phyloP scores from a whole-genome alignment of 2,797 vertebrate species.

The Sebastolobus altivelis region DNA sequence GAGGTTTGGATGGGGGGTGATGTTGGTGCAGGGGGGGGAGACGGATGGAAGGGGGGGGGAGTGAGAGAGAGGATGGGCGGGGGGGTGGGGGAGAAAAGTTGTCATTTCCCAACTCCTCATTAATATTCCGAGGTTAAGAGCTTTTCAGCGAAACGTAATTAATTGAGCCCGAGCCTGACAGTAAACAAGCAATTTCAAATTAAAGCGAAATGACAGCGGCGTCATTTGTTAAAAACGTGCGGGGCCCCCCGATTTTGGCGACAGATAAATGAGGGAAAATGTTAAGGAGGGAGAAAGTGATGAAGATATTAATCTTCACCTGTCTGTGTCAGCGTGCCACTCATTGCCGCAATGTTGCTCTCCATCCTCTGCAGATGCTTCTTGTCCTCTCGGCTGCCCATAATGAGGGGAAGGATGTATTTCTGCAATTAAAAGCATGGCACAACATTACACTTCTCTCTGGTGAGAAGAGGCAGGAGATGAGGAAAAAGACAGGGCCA shows the following conservation, averaged over 20 bases:
- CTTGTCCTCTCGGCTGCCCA: slow-evolving; percentile 97
- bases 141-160: slow-evolving; percentile 99
- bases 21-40: slow-evolving; percentile 59
- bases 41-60: slow-evolving; percentile 55
- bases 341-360: slow-evolving; percentile 95
- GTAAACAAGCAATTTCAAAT: slow-evolving; percentile 99
- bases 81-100: slow-evolving; percentile 83
- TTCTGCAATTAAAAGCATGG: slow-evolving; percentile 92
- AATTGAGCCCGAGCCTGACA: slow-evolving; percentile 99
- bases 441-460: slow-evolving; percentile 84
- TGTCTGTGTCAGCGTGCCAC: slow-evolving; percentile 99
- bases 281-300: slow-evolving; percentile 94
- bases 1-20: slow-evolving; percentile 72
- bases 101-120: slow-evolving; percentile 99
- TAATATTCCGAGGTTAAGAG: slow-evolving; percentile 99
- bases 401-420: slow-evolving; percentile 97
- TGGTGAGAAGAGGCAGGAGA: slow-evolving; percentile 67
- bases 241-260: slow-evolving; percentile 94
- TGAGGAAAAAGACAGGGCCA: slow-evolving; percentile 60
- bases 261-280: slow-evolving; percentile 99
- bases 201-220: slow-evolving; percentile 99
- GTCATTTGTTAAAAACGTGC: slow-evolving; percentile 99
- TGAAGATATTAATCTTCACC: slow-evolving; percentile 99
- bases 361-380: slow-evolving; percentile 99
- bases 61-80: slow-evolving; percentile 48